Evolutionary conservation across 1,140 invertebrate species (phyloP).

Genomic region (Sinella curviseta): DNA sequence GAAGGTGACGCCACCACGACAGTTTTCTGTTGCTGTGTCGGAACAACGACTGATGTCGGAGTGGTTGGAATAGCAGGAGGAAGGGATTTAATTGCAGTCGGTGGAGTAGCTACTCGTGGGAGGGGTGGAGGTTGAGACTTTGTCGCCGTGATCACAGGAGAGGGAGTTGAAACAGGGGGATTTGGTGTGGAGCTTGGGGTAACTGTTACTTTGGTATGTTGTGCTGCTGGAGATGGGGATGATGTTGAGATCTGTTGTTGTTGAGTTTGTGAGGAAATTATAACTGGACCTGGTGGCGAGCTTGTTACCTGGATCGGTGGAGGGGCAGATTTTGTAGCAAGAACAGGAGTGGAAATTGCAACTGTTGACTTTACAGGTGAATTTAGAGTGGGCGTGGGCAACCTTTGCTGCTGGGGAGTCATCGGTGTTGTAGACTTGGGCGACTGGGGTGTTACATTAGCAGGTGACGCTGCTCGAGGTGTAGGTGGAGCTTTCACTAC

Average conservation of each 20-base stretch:
- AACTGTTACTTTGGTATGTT: background rate
- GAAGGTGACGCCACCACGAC: no score
- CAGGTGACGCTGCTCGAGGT: background rate
- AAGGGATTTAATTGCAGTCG: no score
- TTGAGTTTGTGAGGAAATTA: conserved; percentile 39
- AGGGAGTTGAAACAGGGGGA: background rate
- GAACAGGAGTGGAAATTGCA: no score
- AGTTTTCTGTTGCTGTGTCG: no score
- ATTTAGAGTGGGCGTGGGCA: no score
- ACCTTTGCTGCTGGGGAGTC: no score
- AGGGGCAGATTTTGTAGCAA: background rate
- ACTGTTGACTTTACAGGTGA: background rate
- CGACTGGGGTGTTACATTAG: background rate
- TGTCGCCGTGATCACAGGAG: no score
- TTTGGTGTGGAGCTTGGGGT: background rate
- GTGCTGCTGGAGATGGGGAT: conserved; percentile 22
- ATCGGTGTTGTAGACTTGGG: background rate
- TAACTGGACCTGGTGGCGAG: conserved; percentile 41
- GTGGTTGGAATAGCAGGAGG: no score
- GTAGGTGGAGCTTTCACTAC: background rate
- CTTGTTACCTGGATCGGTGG: conserved; percentile 25
- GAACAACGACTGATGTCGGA: no score
- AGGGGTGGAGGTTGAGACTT: no score
- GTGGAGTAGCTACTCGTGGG: no score
- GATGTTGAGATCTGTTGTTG: conserved; percentile 18